These are phyloP conservation scores for Amphipyra berbera DNA, from an alignment of 2,888 invertebrate species.

Conservation along the genomic window DNA sequence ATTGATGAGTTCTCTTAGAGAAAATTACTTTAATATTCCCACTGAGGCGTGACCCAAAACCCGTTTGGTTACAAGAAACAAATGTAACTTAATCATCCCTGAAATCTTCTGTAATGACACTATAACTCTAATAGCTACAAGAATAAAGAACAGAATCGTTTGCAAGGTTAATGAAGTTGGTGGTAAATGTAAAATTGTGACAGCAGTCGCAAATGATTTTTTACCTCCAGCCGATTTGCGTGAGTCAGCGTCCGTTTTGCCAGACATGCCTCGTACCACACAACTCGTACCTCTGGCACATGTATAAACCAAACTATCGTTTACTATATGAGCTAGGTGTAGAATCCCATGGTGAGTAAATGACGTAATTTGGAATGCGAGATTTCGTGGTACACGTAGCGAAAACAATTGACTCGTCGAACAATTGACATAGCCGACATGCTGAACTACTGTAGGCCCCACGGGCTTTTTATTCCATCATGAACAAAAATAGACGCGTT, in stretches of 20 bases:
- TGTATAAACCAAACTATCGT: conserved; percentile 26
- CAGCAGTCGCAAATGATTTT: conserved; percentile 59
- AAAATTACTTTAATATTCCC: conserved; percentile 76
- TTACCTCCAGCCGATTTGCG: conserved; percentile 61
- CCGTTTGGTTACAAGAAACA: conserved; percentile 47
- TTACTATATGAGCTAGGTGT: conserved; percentile 3
- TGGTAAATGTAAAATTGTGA: conserved; percentile 54
- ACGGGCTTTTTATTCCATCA: conserved; percentile 49
- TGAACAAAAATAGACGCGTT: conserved; percentile 45
- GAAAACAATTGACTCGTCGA: conserved; percentile 50
- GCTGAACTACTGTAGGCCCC: conserved; percentile 48
- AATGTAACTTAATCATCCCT: conserved; percentile 37
- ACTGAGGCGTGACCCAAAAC: conserved; percentile 68
- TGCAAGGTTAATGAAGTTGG: conserved; percentile 49
- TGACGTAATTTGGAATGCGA: conserved; percentile 16
- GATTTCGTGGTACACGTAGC: conserved; percentile 44
- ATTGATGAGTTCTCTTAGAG: conserved; percentile 78
- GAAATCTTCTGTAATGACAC: conserved; percentile 27
- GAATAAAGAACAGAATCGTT: conserved; percentile 59
- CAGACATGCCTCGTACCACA: conserved; percentile 62
- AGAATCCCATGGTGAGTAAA: conserved; percentile 14
- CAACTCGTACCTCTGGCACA: no score
- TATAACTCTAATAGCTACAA: conserved; percentile 45
- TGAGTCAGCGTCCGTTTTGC: conserved; percentile 82
- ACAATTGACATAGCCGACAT: conserved; percentile 46